These are phyloP conservation scores for Galago senegalensis DNA, from an alignment of 2,797 vertebrate genomes.

Conservation along the genomic window DNA sequence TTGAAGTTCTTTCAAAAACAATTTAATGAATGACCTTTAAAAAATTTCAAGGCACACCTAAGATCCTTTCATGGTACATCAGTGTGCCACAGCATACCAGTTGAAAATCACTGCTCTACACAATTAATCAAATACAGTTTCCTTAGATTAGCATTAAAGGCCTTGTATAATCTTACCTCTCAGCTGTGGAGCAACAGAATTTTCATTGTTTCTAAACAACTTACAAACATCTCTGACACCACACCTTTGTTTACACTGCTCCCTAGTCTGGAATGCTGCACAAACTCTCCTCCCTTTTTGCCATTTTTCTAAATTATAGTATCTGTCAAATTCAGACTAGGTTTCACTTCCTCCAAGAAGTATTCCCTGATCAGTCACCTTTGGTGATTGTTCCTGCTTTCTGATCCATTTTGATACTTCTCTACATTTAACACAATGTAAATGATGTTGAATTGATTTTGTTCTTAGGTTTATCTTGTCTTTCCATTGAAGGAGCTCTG, in stretches of 20 bases:
- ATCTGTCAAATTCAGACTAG: conserved; percentile 52
- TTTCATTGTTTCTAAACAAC: conserved; percentile 71
- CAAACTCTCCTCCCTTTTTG: conserved; percentile 48
- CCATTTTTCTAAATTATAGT: conserved; percentile 65
- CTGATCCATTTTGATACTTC: conserved; percentile 49
- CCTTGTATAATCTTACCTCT: conserved; percentile 49
- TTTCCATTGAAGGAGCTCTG: background rate
- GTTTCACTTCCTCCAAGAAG: conserved; percentile 71
- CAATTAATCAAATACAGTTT: conserved; percentile 26
- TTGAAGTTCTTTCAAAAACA: no score
- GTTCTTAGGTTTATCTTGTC: conserved; percentile 20
- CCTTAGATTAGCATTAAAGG: conserved; percentile 52
- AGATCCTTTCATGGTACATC: no score
- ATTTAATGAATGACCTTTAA: no score
- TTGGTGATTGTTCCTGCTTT: conserved; percentile 36
- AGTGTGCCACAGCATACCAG: no score
- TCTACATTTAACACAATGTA: conserved; percentile 3
- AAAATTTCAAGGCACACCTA: no score
- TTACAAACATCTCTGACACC: conserved; percentile 66
- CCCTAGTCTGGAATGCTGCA: conserved; percentile 66
- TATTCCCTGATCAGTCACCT: conserved; percentile 50
- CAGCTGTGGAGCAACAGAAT: conserved; percentile 47
- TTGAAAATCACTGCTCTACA: no score
- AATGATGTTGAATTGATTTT: conserved; percentile 45
- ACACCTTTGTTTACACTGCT: conserved; percentile 76